A percentile compares a stretch with the other conserved stretches of the same genome.
phyloP scores from a whole-genome alignment of 2,797 vertebrate species.

The Vespertilio murinus region DNA sequence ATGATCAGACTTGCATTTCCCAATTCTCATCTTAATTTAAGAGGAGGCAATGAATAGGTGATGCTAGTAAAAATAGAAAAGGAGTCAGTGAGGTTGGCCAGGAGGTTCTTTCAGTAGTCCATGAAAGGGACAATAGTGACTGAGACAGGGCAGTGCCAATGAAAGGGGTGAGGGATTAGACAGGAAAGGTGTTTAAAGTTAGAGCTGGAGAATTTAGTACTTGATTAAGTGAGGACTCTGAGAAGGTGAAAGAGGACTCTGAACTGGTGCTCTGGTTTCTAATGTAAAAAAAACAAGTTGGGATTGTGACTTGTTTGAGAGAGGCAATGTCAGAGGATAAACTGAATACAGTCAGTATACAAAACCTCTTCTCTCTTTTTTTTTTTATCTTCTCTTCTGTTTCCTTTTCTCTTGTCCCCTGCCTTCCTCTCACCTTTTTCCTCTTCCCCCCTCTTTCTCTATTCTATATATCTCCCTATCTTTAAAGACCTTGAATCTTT shows the following conservation, averaged over 20 bases:
- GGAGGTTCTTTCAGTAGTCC: neutral
- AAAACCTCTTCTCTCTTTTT: no score
- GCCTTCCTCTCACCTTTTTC: rapidly evolving
- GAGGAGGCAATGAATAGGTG: neutral
- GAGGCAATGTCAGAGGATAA: neutral
- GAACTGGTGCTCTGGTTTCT: neutral
- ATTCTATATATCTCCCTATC: no score
- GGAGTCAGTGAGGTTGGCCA: neutral
- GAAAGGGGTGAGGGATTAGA: neutral
- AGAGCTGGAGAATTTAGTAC: neutral
- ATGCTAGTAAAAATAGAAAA: neutral
- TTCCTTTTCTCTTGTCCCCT: neutral
- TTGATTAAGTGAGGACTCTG: neutral
- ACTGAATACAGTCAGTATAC: neutral
- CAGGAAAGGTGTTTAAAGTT: neutral
- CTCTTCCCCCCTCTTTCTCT: neutral
- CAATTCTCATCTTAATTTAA: neutral
- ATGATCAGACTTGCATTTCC: neutral
- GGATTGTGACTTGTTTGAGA: neutral
- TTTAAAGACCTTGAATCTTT: neutral
- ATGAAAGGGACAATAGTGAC: neutral
- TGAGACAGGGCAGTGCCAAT: neutral
- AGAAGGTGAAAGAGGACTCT: neutral
- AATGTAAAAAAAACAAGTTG: neutral
- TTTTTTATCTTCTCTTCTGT: no score